phyloP scores from a whole-genome alignment of 2,113 vertebrate species.

The Oophaga pumilio region DNA sequence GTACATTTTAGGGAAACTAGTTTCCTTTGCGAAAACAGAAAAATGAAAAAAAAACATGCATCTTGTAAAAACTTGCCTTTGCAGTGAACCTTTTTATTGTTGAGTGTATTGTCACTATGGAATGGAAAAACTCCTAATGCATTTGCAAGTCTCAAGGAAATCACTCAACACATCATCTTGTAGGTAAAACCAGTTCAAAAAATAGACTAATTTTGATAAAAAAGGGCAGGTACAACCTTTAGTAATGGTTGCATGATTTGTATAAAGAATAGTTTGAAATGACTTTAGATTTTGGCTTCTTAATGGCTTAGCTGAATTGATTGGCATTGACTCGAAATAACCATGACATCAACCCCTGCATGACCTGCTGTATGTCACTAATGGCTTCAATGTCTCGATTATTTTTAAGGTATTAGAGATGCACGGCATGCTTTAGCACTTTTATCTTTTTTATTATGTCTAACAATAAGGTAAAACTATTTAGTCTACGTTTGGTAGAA shows the following conservation, averaged over 20 bases:
- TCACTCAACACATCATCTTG: conserved; percentile 21
- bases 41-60: conserved; percentile 10
- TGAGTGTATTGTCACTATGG: conserved; percentile 44
- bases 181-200: conserved; percentile 33
- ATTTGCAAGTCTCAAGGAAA: conserved; percentile 22
- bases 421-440: too few relatives aligned
- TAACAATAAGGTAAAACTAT: too few relatives aligned
- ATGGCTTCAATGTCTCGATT: background rate
- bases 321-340: background rate
- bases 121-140: conserved; percentile 30
- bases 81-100: conserved; percentile 46
- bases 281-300: background rate
- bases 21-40: conserved; percentile 1
- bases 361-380: background rate
- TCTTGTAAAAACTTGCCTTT: conserved; percentile 43
- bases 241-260: background rate
- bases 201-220: conserved; percentile 20
- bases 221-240: background rate
- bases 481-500: too few relatives aligned
- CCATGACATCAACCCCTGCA: background rate
- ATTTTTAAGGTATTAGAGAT: background rate
- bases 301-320: background rate
- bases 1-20: conserved; percentile 8
- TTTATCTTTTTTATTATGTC: too few relatives aligned
- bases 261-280: background rate